Percentiles rank a stretch among this genome's conserved stretches.
These are phyloP conservation scores for Hylaeus volcanicus DNA, from an alignment of 1,140 invertebrate species.

Conservation along the genomic window DNA sequence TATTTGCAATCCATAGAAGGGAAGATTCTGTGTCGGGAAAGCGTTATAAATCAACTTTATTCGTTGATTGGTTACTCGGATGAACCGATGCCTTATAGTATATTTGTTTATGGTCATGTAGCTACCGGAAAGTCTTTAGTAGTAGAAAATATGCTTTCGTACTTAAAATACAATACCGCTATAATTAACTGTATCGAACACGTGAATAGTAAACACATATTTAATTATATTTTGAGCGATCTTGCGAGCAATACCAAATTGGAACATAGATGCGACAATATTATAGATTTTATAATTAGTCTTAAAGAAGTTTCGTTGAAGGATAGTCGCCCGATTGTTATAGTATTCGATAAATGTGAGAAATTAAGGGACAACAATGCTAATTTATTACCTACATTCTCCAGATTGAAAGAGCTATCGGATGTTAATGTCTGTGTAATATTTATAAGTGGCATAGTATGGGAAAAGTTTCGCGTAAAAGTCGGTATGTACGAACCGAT, in stretches of 20 bases:
- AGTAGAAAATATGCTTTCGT: constrained; percentile 82
- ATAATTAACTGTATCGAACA: constrained; percentile 92
- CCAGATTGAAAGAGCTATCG: constrained; percentile 88
- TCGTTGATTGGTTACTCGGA: constrained; percentile 82
- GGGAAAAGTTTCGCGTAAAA: constrained; percentile 89
- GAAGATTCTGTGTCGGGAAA: constrained; percentile 82
- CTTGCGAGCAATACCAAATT: constrained; percentile 76
- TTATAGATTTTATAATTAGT: constrained; percentile 86
- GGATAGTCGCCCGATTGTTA: constrained; percentile 80
- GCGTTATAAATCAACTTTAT: constrained; percentile 82
- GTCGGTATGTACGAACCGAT: constrained; percentile 88
- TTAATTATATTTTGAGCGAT: constrained; percentile 87
- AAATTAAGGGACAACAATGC: constrained; percentile 87
- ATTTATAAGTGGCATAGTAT: constrained; percentile 88
- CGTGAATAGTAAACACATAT: constrained; percentile 87
- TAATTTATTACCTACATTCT: constrained; percentile 86
- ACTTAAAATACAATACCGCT: constrained; percentile 83
- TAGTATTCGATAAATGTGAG: constrained; percentile 91
- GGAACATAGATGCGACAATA: constrained; percentile 84
- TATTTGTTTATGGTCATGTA: constrained; percentile 90
- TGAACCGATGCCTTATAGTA: constrained; percentile 83
- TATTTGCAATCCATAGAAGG: constrained; percentile 70
- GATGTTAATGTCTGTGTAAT: constrained; percentile 87
- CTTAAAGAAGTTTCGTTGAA: constrained; percentile 77
- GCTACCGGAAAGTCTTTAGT: constrained; percentile 90